Base-by-base conservation (phyloP, 2,113 vertebrate species). In the Strigops habroptila region DNA sequence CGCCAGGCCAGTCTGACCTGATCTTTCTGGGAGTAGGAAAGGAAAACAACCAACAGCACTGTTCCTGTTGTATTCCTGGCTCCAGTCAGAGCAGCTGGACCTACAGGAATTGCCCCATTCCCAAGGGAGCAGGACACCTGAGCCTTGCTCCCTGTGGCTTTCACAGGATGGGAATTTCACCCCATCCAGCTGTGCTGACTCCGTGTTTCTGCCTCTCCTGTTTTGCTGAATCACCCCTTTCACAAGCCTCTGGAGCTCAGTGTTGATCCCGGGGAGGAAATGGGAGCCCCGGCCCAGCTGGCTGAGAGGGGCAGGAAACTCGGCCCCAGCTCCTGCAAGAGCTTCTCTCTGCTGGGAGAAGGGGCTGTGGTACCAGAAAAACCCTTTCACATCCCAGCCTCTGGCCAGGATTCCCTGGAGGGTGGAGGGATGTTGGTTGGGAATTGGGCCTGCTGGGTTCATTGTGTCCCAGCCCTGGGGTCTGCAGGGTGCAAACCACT, bases 201-300 rank as follows among this genome's bases (percentile, higher is more conserved):
- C 33, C 3, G 25, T 80, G 17, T 44, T 93, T 82, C 74, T 84
- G 64, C 71, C 28, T 76, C 44, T 82, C 41, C 78, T 77, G 37
- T 82, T 92, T 84, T 91, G 88, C 94, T 89, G 86, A 90, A 92
- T 95, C 90, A 75, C 64, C 48, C 52, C 78, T 93, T 96, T 93
- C 53, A 75, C 44, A 62, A 91, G 82, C 49, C 43, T 82, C 33
- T 64, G 88, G 78, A 81, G 68, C 55, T 69, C 78, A 90, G 82
- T 90, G 84, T 91, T 94, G 75, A 81, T 93, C 60, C 16, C 2
- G 55, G 59, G 62, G 76, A 86, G 79, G 91, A 88, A 95, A 63
- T 14, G 37, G n/a, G 37, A 95, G 69, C 49, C 31, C 43, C 62
- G 93, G 81, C 59, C 31, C 4, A 4, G 76, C 71, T 83, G 89